A percentile compares a stretch with the other conserved stretches of the same genome.
Conservation (phyloP, 2,113 vertebrate genomes). For the Grammomys surdaster region DNA sequence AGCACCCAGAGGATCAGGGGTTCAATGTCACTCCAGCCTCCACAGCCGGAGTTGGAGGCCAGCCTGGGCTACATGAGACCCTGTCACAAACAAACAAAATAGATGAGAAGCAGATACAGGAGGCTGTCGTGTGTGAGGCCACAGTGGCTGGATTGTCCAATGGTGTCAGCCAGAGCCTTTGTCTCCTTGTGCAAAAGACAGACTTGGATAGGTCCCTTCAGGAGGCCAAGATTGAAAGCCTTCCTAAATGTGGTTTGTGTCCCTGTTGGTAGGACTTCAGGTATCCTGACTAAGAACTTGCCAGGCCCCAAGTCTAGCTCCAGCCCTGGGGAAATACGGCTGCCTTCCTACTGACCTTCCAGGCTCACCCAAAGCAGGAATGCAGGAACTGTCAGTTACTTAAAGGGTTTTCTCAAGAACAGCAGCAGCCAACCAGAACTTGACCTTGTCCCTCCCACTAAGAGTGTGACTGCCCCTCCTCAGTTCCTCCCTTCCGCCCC, state of each 20-base stretch:
- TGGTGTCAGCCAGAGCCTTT: fast-evolving
- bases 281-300: neutral
- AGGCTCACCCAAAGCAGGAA: neutral
- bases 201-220: neutral
- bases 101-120: neutral
- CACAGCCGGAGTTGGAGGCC: neutral
- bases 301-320: neutral
- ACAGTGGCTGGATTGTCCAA: neutral
- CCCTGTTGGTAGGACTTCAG: neutral
- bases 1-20: neutral
- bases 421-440: neutral
- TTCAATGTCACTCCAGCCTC: neutral
- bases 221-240: neutral
- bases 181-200: neutral
- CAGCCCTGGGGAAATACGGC: neutral
- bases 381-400: neutral
- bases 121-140: neutral
- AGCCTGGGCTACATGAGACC: neutral
- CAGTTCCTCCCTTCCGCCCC: fast-evolving
- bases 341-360: neutral
- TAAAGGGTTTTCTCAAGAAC: neutral
- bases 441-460: neutral
- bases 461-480: neutral
- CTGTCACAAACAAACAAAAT: neutral
- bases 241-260: too few relatives aligned